Conservation (phyloP, 1,140 invertebrate genomes). For the Zaprionus inermis region DNA sequence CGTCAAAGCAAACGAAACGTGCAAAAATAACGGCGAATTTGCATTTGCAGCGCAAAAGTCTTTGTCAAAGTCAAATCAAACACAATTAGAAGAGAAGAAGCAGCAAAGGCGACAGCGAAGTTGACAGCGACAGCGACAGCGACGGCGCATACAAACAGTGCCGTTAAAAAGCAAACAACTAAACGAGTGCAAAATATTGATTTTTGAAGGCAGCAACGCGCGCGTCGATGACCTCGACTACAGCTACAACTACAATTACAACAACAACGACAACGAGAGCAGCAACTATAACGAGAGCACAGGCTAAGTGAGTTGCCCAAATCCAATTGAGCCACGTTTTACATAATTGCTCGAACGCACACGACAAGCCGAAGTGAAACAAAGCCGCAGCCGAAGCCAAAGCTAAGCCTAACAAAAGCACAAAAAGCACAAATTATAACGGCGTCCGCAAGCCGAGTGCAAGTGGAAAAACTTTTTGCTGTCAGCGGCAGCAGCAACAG, state of each 20-base stretch:
- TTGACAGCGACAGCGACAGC: slow-evolving; percentile 15
- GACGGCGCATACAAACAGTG: slow-evolving; percentile 24
- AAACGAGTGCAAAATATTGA: slow-evolving; percentile 66
- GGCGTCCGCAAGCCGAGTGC: slow-evolving; percentile 60
- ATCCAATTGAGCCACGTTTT: slow-evolving; percentile 68
- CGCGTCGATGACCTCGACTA: slow-evolving; percentile 76
- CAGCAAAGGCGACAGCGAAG: slow-evolving; percentile 3
- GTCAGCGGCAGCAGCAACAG: slow-evolving; percentile 38
- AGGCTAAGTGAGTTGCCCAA: slow-evolving; percentile 38
- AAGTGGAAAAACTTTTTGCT: slow-evolving; percentile 48
- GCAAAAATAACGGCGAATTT: slow-evolving; percentile 24
- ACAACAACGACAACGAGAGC: slow-evolving; percentile 22
- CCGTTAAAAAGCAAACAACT: slow-evolving; percentile 20
- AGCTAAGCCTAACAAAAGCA: slow-evolving; percentile 29
- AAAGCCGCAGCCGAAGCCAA: slow-evolving; percentile 12
- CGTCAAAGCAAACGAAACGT: slow-evolving; percentile 14
- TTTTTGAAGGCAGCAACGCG: slow-evolving; percentile 54
- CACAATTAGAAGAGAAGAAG: slow-evolving; percentile 16
- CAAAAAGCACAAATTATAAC: slow-evolving; percentile 54
- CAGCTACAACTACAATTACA: slow-evolving; percentile 27
- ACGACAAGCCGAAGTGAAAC: slow-evolving; percentile 29
- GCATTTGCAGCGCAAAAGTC: slow-evolving; percentile 31
- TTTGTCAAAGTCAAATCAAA: slow-evolving; percentile 25
- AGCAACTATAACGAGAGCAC: slow-evolving; percentile 37
- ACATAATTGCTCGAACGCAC: slow-evolving; percentile 73